phyloP scores from a whole-genome alignment of 2,888 invertebrate species.

The Eupeodes luniger region DNA sequence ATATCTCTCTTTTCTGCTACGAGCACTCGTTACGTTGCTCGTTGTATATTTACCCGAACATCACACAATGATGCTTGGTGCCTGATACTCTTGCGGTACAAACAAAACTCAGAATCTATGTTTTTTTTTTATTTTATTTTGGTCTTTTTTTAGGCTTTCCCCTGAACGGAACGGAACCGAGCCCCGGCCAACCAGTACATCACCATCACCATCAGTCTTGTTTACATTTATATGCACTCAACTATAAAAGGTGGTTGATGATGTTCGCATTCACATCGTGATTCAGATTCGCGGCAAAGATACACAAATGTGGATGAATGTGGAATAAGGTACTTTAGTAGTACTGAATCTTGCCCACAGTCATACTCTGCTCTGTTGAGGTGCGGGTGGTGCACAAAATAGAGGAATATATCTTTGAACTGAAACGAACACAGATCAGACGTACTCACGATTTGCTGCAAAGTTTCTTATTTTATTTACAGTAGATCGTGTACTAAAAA shows the following conservation, averaged over 20 bases:
- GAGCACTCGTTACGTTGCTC: too few relatives aligned
- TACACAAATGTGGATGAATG: background rate
- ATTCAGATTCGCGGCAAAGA: slow-evolving; percentile 9
- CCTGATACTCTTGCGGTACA: background rate
- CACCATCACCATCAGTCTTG: slow-evolving; percentile 49
- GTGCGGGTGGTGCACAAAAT: too few relatives aligned
- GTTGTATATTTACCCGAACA: slow-evolving; percentile 26
- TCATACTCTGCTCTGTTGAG: background rate
- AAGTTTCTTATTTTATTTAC: too few relatives aligned
- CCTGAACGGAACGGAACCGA: background rate
- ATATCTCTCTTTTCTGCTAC: slow-evolving; percentile 43
- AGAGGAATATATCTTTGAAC: too few relatives aligned
- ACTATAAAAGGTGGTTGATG: slow-evolving; percentile 6
- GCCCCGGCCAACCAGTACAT: background rate
- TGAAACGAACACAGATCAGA: too few relatives aligned
- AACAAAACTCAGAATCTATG: background rate
- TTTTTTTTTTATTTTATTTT: slow-evolving; percentile 45
- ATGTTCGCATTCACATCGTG: slow-evolving; percentile 29
- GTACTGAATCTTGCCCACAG: background rate
- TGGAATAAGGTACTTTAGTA: background rate
- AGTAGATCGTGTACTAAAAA: too few relatives aligned
- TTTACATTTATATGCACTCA: slow-evolving; percentile 14
- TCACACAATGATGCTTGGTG: slow-evolving; percentile 53
- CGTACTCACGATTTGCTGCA: too few relatives aligned
- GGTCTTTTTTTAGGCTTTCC: slow-evolving; percentile 38